These are phyloP conservation scores for Xenentodon cancila DNA, from an alignment of 2,797 vertebrate genomes.

Conservation along the genomic window DNA sequence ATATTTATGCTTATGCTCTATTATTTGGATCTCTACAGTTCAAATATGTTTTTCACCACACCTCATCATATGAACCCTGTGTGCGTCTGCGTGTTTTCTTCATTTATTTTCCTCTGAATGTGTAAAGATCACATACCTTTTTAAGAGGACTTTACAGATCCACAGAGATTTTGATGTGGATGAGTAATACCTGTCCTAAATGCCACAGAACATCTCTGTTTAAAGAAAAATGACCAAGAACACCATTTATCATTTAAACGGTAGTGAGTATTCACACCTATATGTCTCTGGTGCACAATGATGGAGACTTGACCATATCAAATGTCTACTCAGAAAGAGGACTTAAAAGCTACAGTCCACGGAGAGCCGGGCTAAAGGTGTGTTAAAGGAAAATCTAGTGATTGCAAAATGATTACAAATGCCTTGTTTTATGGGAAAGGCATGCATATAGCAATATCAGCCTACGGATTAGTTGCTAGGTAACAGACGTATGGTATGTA, in stretches of 20 bases:
- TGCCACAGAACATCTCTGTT: slow-evolving; percentile 14
- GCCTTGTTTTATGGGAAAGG: slow-evolving; percentile 40
- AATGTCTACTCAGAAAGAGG: slow-evolving; percentile 24
- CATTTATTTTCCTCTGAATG: not conserved
- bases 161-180: not conserved
- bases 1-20: slow-evolving; percentile 14
- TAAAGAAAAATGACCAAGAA: slow-evolving; percentile 29
- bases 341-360: slow-evolving; percentile 23
- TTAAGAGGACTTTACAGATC: not conserved
- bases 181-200: not conserved
- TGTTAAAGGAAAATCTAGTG: slow-evolving; percentile 44
- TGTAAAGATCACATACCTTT: not conserved
- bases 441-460: slow-evolving; percentile 45
- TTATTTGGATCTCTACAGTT: slow-evolving; percentile 18
- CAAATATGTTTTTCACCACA: too few relatives aligned
- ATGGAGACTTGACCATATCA: slow-evolving; percentile 15
- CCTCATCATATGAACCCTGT: too few relatives aligned
- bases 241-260: slow-evolving; percentile 3
- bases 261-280: slow-evolving; percentile 1
- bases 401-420: slow-evolving; percentile 67
- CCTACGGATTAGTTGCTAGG: slow-evolving; percentile 76
- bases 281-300: slow-evolving; percentile 16
- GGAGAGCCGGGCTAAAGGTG: slow-evolving; percentile 30
- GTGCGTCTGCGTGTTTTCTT: too few relatives aligned
- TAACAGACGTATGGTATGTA: slow-evolving; percentile 60